Percentiles rank a stretch among this genome's conserved stretches.
Conservation (phyloP, 2,888 invertebrate species). For the Laothoe populi region DNA sequence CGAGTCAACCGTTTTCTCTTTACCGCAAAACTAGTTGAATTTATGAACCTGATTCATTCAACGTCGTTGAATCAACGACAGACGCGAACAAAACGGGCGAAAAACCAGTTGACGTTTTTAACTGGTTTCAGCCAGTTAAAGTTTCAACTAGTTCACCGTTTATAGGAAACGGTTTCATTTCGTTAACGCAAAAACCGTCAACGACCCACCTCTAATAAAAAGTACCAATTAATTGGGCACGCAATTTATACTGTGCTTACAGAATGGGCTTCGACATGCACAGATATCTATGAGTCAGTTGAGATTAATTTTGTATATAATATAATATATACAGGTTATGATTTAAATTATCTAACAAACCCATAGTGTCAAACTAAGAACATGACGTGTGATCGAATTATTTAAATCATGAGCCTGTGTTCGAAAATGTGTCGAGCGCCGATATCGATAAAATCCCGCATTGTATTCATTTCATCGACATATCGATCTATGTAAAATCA, state of each 20-base stretch:
- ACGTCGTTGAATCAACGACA: too few species aligned
- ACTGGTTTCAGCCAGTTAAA: too few species aligned
- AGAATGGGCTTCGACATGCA: conserved; percentile 21
- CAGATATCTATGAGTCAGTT: conserved; percentile 42
- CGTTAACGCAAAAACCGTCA: too few species aligned
- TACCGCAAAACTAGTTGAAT: too few species aligned
- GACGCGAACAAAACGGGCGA: too few species aligned
- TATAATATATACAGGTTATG: conserved; percentile 35
- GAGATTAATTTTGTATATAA: conserved; percentile 56
- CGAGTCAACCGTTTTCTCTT: too few species aligned
- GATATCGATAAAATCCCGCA: conserved; percentile 21
- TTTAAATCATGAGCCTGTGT: conserved; percentile 25
- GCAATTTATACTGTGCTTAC: conserved; percentile 14
- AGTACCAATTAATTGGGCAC: conserved; percentile 30
- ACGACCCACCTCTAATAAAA: too few species aligned
- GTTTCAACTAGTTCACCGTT: too few species aligned
- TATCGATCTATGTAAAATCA: conserved; percentile 19
- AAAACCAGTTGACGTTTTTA: too few species aligned
- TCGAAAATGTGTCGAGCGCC: conserved; percentile 19
- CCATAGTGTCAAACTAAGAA: not conserved
- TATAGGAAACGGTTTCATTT: too few species aligned
- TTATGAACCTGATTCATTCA: too few species aligned
- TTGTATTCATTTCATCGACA: conserved; percentile 17
- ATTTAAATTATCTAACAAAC: conserved; percentile 19
- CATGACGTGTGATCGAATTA: conserved; percentile 7